Base-by-base conservation (phyloP, 1,140 invertebrate species). In the Pemphigus obesinymphae region DNA sequence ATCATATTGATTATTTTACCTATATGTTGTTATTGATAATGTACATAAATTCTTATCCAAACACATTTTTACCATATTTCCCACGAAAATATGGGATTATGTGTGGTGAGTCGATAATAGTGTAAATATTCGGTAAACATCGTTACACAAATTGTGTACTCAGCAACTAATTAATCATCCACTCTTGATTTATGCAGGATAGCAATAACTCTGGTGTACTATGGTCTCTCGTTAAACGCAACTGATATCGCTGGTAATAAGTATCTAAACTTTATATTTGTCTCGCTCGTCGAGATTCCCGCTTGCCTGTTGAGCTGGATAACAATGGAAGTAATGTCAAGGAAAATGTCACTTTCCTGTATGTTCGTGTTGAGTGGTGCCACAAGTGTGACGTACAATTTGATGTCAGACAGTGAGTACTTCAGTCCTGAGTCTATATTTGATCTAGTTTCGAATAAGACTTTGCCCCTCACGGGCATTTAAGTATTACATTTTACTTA, bases 141-240 rank as follows among this genome's bases (percentile, higher is more conserved):
- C n/a, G n/a, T n/a, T n/a, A n/a, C n/a, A n/a, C n/a, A n/a, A n/a
- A n/a, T n/a, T n/a, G n/a, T n/a, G n/a, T n/a, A n/a, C n/a, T n/a
- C n/a, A n/a, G n/a, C n/a, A n/a, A n/a, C n/a, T n/a, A n/a, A n/a
- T n/a, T n/a, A n/a, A n/a, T n/a, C n/a, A n/a, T n/a, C n/a, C n/a
- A 17, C 7, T 15, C 13, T n/a, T 63, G 15, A 72, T 17, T 48
- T 48, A 29, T 6, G 3, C 82, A 92, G 92, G 92, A 89, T 90
- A 23, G 89, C 91, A 4, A 92, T 92, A 86, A 89, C 90, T 5
- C 90, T 93, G 75, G 90, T 93, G 2, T 94, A 91, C 84, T 94
- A 93, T 84, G 93, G 92, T 3, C 85, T 94, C 17, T 91, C 92
- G 0, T 87, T 93, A 26, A 93, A 92, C 84, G 82, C 84, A 1